Evolutionary conservation across 2,797 vertebrate genomes (phyloP), one percentile per base, ranked within the genome.

Genomic region (Acrossocheilus wenchowensis): DNA sequence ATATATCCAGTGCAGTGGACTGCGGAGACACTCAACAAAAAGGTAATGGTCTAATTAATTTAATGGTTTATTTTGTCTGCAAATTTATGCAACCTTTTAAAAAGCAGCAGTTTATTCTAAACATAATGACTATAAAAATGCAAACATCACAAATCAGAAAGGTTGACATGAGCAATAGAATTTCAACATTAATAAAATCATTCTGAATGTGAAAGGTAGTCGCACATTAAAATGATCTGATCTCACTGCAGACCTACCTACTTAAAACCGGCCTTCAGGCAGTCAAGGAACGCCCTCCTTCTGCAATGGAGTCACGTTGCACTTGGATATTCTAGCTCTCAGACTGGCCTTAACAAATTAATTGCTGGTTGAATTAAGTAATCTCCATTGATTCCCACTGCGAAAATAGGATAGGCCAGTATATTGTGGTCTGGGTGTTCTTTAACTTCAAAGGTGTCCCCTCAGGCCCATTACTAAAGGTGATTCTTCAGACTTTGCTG

Each of bases 381-480:
- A 93, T 93, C 90, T 92, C 87, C 89, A 91, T 93, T 90, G 87
- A 90, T 88, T 92, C 92, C 91, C 91, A 26, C 87, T 85, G 88
- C 86, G 89, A 88, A 90, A 89, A 92, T 91, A 91, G 89, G 88
- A 87, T 89, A 88, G 90, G 91, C 92, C 91, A 91, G 91, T 91
- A 90, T 91, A 89, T 91, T 89, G 84, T 94, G 90, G 91, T 89
- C 91, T 89, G 73, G 90, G 90, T 90, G 88, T 91, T 90, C 90
- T 93, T 93, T 88, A 90, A 88, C 89, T 91, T 90, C 89, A 90
- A 87, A 91, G 73, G 82, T 84, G 86, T 93, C 92, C 91, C 93
- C 87, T 89, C 90, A 93, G 93, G 91, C 92, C 91, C 85, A 92
- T 93, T 94, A 93, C 91, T 78, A 88, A 89, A 93, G 92, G 91